Conservation (phyloP, 2,888 invertebrate genomes). For the Petrolisthes manimaculis region DNA sequence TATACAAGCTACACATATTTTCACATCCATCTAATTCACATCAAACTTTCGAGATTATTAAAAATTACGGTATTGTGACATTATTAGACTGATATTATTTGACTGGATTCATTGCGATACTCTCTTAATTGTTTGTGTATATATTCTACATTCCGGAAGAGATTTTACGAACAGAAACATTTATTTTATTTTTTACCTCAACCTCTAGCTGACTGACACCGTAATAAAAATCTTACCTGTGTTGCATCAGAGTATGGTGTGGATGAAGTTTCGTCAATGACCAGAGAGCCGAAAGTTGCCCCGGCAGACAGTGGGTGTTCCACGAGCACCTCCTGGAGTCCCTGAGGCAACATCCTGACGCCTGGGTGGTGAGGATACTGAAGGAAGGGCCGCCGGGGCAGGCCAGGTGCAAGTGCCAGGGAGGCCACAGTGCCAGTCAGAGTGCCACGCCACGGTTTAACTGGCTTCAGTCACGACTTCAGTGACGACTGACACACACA, state of each 20-base stretch:
- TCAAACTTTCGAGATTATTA: no score
- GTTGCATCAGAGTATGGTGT: slow-evolving; percentile 65
- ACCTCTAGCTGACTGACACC: not conserved
- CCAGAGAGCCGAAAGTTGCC: slow-evolving; percentile 61
- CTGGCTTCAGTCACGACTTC: no score
- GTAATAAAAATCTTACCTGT: slow-evolving; percentile 46
- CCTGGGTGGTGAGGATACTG: not conserved
- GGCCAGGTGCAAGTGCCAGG: not conserved
- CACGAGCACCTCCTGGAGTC: slow-evolving; percentile 47
- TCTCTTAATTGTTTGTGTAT: no score
- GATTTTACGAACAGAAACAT: no score
- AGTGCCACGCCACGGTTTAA: no score
- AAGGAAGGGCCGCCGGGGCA: slow-evolving; percentile 9
- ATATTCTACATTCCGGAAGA: no score
- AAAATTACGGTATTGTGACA: no score
- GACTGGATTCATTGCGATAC: no score
- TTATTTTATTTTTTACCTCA: not conserved
- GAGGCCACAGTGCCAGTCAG: slow-evolving; percentile 10
- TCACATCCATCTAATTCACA: no score
- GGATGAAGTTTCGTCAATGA: slow-evolving; percentile 54
- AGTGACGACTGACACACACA: no score
- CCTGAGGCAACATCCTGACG: slow-evolving; percentile 59
- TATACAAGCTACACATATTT: no score
- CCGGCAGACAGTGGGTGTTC: slow-evolving; percentile 62
- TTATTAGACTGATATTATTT: no score